Percentiles rank a stretch among this genome's conserved stretches.
phyloP scores from a whole-genome alignment of 2,797 vertebrate species.

The Carapus acus region DNA sequence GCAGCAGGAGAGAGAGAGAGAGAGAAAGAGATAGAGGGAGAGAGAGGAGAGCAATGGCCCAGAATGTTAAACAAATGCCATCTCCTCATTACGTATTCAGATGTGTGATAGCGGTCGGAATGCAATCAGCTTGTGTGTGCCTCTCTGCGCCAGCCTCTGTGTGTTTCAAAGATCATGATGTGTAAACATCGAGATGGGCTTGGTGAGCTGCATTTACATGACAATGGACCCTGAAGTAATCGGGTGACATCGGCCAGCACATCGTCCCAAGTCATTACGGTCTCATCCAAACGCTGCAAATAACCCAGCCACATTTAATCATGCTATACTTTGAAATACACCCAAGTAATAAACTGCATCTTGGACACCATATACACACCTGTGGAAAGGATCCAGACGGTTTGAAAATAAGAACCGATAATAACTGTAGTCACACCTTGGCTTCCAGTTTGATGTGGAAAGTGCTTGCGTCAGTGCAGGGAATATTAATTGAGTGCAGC shows the following conservation, averaged over 20 bases:
- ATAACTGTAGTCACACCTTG: too few species aligned
- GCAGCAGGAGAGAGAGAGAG: conserved; percentile 12
- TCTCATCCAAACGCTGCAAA: too few species aligned
- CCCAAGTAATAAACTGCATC: background rate
- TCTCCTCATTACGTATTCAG: background rate
- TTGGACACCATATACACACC: background rate
- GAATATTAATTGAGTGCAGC: background rate
- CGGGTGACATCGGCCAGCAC: background rate
- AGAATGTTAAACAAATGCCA: conserved; percentile 3
- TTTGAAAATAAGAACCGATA: background rate
- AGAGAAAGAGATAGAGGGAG: too few species aligned
- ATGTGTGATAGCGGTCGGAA: background rate
- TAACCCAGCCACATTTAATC: too few species aligned
- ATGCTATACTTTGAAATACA: too few species aligned
- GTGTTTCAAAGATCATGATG: background rate
- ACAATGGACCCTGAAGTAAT: background rate
- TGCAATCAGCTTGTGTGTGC: background rate
- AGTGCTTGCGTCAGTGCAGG: background rate
- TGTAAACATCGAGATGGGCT: too few species aligned
- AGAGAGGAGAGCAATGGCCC: background rate
- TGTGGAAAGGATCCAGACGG: background rate
- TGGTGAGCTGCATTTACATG: background rate
- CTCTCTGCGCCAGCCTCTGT: too few species aligned
- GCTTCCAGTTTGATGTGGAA: background rate
- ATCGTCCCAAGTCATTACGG: background rate